These are phyloP conservation scores for Zaprionus vittiger DNA, from an alignment of 1,140 invertebrate species.

Conservation along the genomic window DNA sequence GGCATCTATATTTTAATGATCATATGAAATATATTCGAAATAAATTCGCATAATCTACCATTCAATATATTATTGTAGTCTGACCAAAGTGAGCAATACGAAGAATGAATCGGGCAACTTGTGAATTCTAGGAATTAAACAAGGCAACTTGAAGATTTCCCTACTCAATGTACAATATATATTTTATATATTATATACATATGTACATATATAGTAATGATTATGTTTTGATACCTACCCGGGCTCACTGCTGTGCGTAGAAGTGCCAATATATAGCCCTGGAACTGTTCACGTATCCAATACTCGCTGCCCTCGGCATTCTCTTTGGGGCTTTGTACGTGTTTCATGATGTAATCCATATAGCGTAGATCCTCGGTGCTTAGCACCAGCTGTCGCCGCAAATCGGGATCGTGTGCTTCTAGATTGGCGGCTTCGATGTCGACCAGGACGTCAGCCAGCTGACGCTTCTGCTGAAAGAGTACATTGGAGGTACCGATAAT, in stretches of 20 bases:
- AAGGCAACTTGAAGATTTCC: too few species aligned
- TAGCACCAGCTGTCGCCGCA: constrained; percentile 92
- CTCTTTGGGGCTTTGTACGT: constrained; percentile 91
- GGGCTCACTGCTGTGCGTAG: constrained; percentile 92
- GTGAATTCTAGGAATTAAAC: too few species aligned
- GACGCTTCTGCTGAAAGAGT: constrained; percentile 97
- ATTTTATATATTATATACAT: neutral
- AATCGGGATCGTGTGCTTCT: constrained; percentile 93
- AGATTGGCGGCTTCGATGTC: constrained; percentile 95
- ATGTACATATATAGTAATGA: neutral
- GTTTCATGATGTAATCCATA: constrained; percentile 95
- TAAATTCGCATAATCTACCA: too few species aligned
- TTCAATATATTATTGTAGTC: too few species aligned
- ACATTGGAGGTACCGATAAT: constrained; percentile 98
- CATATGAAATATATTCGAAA: too few species aligned
- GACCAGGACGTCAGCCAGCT: constrained; percentile 95
- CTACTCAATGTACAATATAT: too few species aligned
- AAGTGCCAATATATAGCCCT: constrained; percentile 95
- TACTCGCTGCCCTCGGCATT: constrained; percentile 96
- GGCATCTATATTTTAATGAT: neutral
- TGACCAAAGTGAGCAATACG: too few species aligned
- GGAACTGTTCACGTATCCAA: constrained; percentile 98
- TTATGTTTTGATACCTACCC: constrained; percentile 85
- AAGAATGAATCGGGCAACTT: too few species aligned
- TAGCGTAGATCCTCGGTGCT: constrained; percentile 98